Base-by-base conservation (phyloP, 2,113 vertebrate species). In the Colinus virginianus region DNA sequence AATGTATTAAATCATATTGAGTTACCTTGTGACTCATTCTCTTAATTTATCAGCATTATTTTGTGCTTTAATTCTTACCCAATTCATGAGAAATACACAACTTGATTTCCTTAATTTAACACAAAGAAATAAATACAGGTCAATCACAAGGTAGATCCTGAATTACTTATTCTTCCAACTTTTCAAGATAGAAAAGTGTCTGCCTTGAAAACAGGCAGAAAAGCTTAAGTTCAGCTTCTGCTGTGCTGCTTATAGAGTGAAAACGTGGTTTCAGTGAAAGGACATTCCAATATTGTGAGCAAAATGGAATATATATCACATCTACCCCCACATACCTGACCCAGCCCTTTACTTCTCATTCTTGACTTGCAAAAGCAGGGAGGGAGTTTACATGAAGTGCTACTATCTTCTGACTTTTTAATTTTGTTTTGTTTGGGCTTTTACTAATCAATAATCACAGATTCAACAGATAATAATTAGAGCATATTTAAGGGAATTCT, bases 31-130 rank as follows among this genome's bases (percentile, higher is more conserved):
- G 51, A 74, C n/a, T 61, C 3, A 3, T 87, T 84, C 43, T 38
- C 43, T 87, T 88, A 32, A 86, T 78, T 78, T 84, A 36, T 87
- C 91, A 91, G 68, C 18, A 51, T 38, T 48, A 92, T 76, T 94
- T 93, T 64, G 34, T 78, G 48, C 67, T 92, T 88, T 62, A 71
- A 40, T 51, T 83, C 93, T 92, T 81, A 72, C 85, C 67, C 55
- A 78, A 18, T 25, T 22, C 58, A 42, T 2, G 8, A 87, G 56
- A 87, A 92, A 88, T 17, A 88, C 13, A 48, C 42, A 34, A 28
- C 6, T 61, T 36, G n/a, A 74, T 90, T 75, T 87, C 25, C 40
- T 23, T 64, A 58, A 63, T 67, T 81, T 81, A 76, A 93, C 42
- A 32, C 13, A 7, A 88, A 83, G 11, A 28, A 22, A 9, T 46